A percentile compares a stretch with the other conserved stretches of the same genome.
Conservation (phyloP, 2,113 vertebrate species). For the Oostethus manadensis region DNA sequence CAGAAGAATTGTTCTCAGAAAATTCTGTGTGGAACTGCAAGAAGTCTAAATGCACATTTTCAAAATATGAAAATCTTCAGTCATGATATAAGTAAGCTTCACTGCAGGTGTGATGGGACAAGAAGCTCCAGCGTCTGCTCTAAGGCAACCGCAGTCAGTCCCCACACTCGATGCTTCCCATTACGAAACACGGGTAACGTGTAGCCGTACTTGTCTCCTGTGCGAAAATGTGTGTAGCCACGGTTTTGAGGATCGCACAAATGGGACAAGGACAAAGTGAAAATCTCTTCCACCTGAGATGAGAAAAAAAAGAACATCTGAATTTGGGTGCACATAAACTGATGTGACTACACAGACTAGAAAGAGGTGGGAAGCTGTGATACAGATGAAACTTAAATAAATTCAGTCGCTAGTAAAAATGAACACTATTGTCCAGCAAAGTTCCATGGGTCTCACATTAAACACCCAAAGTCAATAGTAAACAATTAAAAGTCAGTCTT, state of each 20-base stretch:
- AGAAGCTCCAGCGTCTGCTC: constrained; percentile 77
- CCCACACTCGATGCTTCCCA: constrained; percentile 84
- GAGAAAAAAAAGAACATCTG: neutral
- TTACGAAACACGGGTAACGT: constrained; percentile 85
- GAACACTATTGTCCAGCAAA: neutral
- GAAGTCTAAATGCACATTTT: constrained; percentile 5
- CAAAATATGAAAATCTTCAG: neutral
- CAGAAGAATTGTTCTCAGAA: too few species aligned
- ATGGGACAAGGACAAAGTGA: constrained; percentile 79
- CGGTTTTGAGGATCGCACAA: constrained; percentile 75
- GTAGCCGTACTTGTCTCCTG: constrained; percentile 68
- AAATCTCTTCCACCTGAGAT: constrained; percentile 84
- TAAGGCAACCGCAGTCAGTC: constrained; percentile 80
- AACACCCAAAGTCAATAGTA: too few species aligned
- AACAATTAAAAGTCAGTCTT: too few species aligned
- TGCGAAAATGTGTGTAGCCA: constrained; percentile 86
- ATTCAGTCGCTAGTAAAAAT: neutral
- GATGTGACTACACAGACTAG: neutral
- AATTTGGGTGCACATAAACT: neutral
- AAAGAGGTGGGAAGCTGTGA: neutral
- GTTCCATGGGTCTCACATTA: too few species aligned
- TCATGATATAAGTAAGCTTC: neutral
- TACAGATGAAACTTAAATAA: neutral
- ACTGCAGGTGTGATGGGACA: constrained; percentile 31
- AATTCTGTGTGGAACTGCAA: too few species aligned